phyloP scores from a whole-genome alignment of 2,888 invertebrate genomes.

The Idaea aversata region DNA sequence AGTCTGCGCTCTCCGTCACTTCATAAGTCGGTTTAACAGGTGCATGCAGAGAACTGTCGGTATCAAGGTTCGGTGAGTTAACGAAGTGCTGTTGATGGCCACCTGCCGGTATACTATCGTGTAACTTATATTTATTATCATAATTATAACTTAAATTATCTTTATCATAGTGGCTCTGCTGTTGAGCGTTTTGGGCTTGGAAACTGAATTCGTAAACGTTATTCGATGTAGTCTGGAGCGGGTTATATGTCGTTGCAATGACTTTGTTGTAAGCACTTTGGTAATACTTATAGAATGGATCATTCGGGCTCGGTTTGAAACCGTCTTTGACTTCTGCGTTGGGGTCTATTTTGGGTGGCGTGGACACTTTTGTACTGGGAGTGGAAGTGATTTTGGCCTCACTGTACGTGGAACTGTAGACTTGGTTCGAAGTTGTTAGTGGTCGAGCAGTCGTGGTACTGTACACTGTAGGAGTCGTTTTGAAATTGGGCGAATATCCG shows the following conservation, averaged over 20 bases:
- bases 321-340: slow-evolving; percentile 53
- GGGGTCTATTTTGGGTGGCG: slow-evolving; percentile 61
- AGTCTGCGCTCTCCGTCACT: slow-evolving; percentile 66
- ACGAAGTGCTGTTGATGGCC: slow-evolving; percentile 61
- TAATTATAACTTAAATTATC: slow-evolving; percentile 47
- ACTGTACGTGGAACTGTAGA: slow-evolving; percentile 59
- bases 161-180: slow-evolving; percentile 54
- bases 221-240: slow-evolving; percentile 54
- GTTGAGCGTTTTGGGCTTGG: slow-evolving; percentile 56
- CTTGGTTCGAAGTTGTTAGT: slow-evolving; percentile 53
- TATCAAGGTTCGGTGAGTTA: slow-evolving; percentile 45
- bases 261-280: slow-evolving; percentile 58
- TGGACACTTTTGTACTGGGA: slow-evolving; percentile 63
- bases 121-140: slow-evolving; percentile 57
- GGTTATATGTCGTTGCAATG: slow-evolving; percentile 66
- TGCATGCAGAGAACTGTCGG: slow-evolving; percentile 38
- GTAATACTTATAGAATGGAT: slow-evolving; percentile 62
- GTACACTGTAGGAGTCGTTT: slow-evolving; percentile 48
- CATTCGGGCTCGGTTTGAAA: slow-evolving; percentile 74
- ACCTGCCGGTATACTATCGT: slow-evolving; percentile 61
- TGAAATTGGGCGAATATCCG: slow-evolving; percentile 62
- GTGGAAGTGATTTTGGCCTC: slow-evolving; percentile 72
- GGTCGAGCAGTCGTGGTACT: slow-evolving; percentile 63
- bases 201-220: slow-evolving; percentile 54
- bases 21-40: slow-evolving; percentile 63